These are phyloP conservation scores for Geothlypis trichas DNA, from an alignment of 2,113 vertebrate genomes.

Conservation along the genomic window DNA sequence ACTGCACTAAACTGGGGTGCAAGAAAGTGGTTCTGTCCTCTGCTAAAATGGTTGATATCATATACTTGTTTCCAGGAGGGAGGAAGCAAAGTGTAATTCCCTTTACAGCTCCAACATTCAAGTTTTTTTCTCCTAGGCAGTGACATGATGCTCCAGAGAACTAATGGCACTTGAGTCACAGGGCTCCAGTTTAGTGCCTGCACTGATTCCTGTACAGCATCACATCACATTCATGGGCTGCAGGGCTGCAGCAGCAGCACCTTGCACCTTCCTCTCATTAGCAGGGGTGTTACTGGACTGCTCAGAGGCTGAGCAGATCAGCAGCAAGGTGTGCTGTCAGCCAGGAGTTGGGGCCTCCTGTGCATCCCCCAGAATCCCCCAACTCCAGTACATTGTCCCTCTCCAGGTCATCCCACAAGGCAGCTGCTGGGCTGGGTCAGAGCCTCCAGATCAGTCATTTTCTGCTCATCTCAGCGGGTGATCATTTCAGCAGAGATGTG, in stretches of 20 bases:
- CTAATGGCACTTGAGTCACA: background rate
- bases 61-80: background rate
- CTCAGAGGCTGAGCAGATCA: background rate
- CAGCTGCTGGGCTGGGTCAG: background rate
- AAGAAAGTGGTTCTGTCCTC: background rate
- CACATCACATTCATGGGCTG: fast-evolving
- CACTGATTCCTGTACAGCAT: background rate
- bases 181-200: background rate
- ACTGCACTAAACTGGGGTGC: background rate
- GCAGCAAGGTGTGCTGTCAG: background rate
- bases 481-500: background rate
- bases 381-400: fast-evolving
- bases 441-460: background rate
- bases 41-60: background rate
- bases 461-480: background rate
- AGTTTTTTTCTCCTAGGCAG: background rate
- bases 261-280: background rate
- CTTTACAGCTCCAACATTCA: background rate
- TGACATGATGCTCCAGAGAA: background rate
- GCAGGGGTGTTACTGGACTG: background rate
- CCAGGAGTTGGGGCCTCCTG: background rate
- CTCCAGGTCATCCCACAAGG: background rate
- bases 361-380: fast-evolving
- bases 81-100: background rate
- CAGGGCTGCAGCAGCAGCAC: background rate